These are phyloP conservation scores for Euphonia xanthogaster DNA, from an alignment of 2,797 vertebrate genomes.

Conservation along the genomic window DNA sequence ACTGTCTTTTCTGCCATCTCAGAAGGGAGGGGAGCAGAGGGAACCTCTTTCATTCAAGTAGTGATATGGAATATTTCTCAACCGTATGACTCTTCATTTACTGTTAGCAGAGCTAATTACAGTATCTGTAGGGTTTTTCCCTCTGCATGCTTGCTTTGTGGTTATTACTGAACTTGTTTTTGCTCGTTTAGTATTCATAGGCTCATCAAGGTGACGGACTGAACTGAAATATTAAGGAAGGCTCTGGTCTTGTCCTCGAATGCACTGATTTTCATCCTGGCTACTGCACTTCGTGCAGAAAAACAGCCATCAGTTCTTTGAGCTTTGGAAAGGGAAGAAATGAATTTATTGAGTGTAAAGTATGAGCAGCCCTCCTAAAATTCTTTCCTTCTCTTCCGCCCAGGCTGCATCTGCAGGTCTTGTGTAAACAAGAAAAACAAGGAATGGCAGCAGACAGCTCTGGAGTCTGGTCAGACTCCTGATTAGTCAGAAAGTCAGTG, in stretches of 20 bases:
- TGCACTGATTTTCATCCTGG: not conserved
- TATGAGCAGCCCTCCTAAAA: slow-evolving; percentile 12
- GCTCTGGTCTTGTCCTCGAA: not conserved
- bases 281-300: not conserved
- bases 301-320: not conserved
- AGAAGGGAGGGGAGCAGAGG: not conserved
- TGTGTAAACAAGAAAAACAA: slow-evolving; percentile 30
- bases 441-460: slow-evolving; percentile 18
- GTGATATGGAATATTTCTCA: not conserved
- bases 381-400: slow-evolving; percentile 52
- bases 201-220: not conserved
- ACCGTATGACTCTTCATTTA: not conserved
- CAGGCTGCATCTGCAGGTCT: slow-evolving; percentile 46
- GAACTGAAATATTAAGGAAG: slow-evolving; percentile 9
- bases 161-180: slow-evolving; percentile 25
- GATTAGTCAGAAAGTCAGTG: slow-evolving; percentile 36
- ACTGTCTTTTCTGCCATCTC: not conserved
- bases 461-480: slow-evolving; percentile 58
- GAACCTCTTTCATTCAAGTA: not conserved
- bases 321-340: not conserved
- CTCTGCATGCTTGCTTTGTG: not conserved
- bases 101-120: slow-evolving; percentile 4
- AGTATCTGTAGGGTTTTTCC: not conserved
- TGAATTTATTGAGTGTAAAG: not conserved
- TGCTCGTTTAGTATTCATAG: slow-evolving; percentile 3